These are phyloP conservation scores for Amiota communis DNA, from an alignment of 2,888 invertebrate species.

Conservation along the genomic window DNA sequence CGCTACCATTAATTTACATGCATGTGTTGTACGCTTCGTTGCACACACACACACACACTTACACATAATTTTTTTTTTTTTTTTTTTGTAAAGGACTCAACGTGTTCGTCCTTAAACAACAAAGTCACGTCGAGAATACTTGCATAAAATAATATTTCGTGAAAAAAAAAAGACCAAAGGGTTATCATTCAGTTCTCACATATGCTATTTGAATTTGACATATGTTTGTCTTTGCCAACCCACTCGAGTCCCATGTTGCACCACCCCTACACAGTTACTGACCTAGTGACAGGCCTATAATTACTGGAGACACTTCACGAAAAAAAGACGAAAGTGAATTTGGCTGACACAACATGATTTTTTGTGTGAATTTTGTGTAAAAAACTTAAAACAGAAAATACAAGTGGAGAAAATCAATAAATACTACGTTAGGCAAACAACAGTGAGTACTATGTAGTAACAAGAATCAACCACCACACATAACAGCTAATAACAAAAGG, in stretches of 20 bases:
- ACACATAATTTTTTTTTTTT: not conserved
- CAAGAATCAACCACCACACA: no score
- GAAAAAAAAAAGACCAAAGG: no score
- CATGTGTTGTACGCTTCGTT: constrained; percentile 63
- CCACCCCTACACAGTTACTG: constrained; percentile 32
- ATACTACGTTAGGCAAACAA: constrained; percentile 1
- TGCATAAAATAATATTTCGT: no score
- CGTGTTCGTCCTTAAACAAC: no score
- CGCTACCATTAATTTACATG: constrained; percentile 65
- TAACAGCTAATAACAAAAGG: not conserved
- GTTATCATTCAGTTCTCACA: not conserved
- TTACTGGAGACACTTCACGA: constrained; percentile 42
- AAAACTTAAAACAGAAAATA: not conserved
- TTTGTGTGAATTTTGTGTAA: not conserved
- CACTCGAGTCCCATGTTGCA: not conserved
- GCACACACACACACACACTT: constrained; percentile 43
- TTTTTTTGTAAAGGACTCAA: not conserved
- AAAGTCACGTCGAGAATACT: no score
- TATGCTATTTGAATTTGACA: constrained; percentile 16
- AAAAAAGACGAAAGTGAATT: constrained; percentile 59
- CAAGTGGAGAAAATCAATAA: not conserved
- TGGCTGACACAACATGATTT: not conserved
- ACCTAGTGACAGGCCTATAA: constrained; percentile 57
- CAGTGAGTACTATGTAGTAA: no score
- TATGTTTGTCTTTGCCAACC: not conserved